Conservation (phyloP, 2,797 vertebrate genomes). For the Discoglossus pictus region DNA sequence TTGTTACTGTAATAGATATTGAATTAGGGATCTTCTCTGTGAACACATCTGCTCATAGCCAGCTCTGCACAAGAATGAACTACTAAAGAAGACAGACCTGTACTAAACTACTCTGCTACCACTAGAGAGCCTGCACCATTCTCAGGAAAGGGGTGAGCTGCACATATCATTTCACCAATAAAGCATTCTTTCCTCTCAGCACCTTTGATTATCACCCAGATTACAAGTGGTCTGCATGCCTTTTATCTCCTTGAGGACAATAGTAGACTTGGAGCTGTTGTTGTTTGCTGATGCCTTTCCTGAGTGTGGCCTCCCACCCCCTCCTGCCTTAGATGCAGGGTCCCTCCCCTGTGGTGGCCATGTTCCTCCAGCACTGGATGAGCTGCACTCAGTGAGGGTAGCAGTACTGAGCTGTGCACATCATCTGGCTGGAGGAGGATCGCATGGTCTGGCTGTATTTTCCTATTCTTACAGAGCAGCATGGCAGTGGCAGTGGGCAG, state of each 20-base stretch:
- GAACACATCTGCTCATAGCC: too few species aligned
- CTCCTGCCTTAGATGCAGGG: neutral
- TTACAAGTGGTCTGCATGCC: neutral
- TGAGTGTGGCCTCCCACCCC: neutral
- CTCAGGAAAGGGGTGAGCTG: neutral
- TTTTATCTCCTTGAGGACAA: too few species aligned
- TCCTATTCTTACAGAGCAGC: slow-evolving; percentile 16
- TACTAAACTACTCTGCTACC: slow-evolving; percentile 16
- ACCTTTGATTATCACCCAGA: neutral
- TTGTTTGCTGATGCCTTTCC: neutral
- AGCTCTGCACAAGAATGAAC: too few species aligned
- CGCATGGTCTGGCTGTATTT: slow-evolving; percentile 7
- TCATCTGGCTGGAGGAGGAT: neutral
- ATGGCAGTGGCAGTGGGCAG: slow-evolving; percentile 50
- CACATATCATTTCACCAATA: neutral
- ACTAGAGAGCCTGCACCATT: slow-evolving; percentile 5
- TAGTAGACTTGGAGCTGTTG: neutral
- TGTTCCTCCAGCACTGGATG: slow-evolving; percentile 34
- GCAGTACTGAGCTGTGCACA: neutral
- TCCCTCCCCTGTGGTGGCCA: slow-evolving; percentile 44
- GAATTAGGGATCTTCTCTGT: too few species aligned
- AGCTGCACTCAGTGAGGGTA: slow-evolving; percentile 20
- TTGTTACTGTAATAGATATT: too few species aligned
- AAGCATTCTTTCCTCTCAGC: too few species aligned
- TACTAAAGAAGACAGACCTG: neutral